Evolutionary conservation across 2,113 vertebrate genomes (phyloP).

Genomic region (Neolamprologus variostigma): DNA sequence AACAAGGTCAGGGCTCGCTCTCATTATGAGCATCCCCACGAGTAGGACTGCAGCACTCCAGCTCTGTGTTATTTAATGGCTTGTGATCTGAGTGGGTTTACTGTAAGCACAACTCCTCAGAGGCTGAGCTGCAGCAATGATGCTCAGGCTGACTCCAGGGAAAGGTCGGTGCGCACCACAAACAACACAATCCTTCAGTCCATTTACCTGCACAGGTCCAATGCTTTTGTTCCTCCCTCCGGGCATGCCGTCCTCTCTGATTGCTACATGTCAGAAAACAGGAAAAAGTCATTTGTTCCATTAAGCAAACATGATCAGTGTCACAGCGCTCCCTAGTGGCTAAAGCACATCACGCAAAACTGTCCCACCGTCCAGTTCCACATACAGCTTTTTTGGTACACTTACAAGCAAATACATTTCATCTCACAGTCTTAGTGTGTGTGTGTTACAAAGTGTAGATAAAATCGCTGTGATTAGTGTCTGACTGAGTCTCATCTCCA

Average conservation of each 20-base stretch:
- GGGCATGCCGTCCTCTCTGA: slow-evolving; percentile 98
- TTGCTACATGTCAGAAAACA: slow-evolving; percentile 72
- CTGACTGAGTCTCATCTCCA: not conserved
- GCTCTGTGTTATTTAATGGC: not conserved
- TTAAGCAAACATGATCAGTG: not conserved
- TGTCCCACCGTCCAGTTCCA: accelerated
- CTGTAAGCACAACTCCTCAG: not conserved
- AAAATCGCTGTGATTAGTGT: not conserved
- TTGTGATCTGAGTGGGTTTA: not conserved
- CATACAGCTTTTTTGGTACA: not conserved
- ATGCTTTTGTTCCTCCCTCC: slow-evolving; percentile 99
- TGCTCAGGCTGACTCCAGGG: not conserved
- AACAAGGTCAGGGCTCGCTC: slow-evolving; percentile 30
- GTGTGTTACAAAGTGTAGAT: not conserved
- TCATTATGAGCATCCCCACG: not conserved
- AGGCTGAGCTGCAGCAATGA: not conserved
- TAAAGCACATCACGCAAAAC: not conserved
- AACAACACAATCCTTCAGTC: not conserved
- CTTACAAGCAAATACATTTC: not conserved
- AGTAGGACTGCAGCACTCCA: not conserved
- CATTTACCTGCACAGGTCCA: slow-evolving; percentile 92
- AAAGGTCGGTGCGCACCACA: not conserved
- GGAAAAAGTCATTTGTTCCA: not conserved
- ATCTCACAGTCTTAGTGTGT: not conserved
- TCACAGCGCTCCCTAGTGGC: slow-evolving; percentile 46